Percentiles rank a stretch among this genome's conserved stretches.
Conservation (phyloP, 2,113 vertebrate species). For the Stomatorhinus ivindoensis region DNA sequence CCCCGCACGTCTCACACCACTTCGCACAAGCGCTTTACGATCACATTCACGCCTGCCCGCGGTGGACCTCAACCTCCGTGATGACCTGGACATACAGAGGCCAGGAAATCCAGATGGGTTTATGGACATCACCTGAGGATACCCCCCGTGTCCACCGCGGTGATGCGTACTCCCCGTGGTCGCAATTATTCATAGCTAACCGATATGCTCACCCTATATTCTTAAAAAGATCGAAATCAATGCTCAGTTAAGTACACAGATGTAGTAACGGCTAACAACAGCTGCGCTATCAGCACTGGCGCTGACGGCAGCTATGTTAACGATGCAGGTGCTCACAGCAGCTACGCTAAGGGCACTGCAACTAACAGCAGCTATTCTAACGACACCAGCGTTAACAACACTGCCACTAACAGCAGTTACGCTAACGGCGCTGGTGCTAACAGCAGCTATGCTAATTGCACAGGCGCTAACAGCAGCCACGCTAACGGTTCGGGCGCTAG, state of each 20-base stretch:
- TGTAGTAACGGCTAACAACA: background rate
- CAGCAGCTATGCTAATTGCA: background rate
- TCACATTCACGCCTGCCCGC: background rate
- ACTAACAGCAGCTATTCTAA: background rate
- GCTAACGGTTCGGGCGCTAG: background rate
- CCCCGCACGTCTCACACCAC: background rate
- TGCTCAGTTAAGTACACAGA: background rate
- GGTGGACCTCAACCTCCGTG: background rate
- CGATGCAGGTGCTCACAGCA: no score
- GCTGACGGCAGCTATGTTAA: background rate
- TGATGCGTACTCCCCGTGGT: background rate
- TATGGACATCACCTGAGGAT: background rate
- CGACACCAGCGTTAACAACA: no score
- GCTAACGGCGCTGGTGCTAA: background rate
- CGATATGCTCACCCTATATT: background rate
- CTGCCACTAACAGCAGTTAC: no score
- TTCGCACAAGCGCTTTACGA: background rate
- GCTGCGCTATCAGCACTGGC: background rate
- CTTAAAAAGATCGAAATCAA: background rate
- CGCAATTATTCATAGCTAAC: background rate
- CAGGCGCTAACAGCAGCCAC: background rate
- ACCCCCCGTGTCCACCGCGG: background rate
- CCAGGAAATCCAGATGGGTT: background rate
- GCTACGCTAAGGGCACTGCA: background rate
- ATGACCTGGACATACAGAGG: background rate